Percentiles rank a stretch among this genome's conserved stretches.
phyloP scores from a whole-genome alignment of 2,113 vertebrate genomes.

The Amphiprion percula region DNA sequence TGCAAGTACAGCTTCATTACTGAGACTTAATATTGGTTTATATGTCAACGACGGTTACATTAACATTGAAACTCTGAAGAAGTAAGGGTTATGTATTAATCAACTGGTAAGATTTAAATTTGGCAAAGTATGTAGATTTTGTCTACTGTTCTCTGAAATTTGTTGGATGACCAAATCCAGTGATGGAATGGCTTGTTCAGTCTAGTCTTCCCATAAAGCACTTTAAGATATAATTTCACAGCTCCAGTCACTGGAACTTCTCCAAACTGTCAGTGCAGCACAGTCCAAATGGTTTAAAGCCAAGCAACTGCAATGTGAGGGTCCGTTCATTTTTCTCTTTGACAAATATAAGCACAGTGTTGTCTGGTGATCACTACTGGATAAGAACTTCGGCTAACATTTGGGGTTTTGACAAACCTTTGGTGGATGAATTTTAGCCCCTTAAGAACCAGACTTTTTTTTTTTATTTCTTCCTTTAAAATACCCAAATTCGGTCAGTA shows the following conservation, averaged over 20 bases:
- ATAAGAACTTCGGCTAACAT: too few species aligned
- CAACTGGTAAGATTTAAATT: background rate
- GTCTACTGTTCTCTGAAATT: background rate
- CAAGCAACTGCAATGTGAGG: background rate
- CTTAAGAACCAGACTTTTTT: too few species aligned
- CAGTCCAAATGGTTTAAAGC: constrained; percentile 25
- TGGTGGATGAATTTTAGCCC: background rate
- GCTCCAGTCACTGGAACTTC: constrained; percentile 30
- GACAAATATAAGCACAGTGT: constrained; percentile 1
- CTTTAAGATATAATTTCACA: constrained; percentile 16
- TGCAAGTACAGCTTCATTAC: constrained; percentile 59
- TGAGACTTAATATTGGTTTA: constrained; percentile 11
- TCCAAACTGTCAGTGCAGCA: constrained; percentile 2
- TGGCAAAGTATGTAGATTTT: background rate
- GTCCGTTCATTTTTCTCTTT: background rate
- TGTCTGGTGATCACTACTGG: too few species aligned
- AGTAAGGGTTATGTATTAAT: background rate
- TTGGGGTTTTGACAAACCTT: background rate
- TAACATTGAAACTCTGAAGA: background rate
- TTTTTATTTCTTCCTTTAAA: too few species aligned
- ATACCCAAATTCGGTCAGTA: too few species aligned
- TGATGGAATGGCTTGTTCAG: background rate
- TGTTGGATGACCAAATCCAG: background rate
- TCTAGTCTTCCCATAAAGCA: background rate
- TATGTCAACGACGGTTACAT: background rate